Percentiles rank a stretch among this genome's conserved stretches.
These are phyloP conservation scores for Glossosoma conforme DNA, from an alignment of 1,140 invertebrate genomes.

Conservation along the genomic window DNA sequence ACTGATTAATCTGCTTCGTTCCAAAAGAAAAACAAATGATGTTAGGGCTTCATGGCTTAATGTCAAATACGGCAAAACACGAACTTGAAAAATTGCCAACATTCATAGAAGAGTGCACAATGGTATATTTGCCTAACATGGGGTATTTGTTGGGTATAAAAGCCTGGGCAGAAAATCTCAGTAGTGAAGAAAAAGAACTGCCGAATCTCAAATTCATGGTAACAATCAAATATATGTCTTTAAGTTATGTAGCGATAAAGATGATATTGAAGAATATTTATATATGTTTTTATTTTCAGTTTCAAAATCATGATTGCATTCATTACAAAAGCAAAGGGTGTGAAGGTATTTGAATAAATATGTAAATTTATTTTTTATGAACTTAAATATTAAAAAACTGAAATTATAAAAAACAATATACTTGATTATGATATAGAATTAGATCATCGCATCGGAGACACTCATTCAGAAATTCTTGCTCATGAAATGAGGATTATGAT, in stretches of 20 bases:
- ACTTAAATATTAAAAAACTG: neutral
- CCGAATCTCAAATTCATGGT: constrained; percentile 67
- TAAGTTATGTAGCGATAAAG: neutral
- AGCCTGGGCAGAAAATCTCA: constrained; percentile 52
- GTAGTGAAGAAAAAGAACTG: constrained; percentile 50
- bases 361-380: neutral
- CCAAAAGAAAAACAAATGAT: constrained; percentile 49
- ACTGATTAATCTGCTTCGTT: no score
- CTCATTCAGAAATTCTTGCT: constrained; percentile 68
- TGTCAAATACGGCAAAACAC: constrained; percentile 60
- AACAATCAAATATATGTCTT: constrained; percentile 12
- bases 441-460: constrained; percentile 70
- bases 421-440: constrained; percentile 72
- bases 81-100: constrained; percentile 63
- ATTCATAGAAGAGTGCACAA: constrained; percentile 63
- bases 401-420: neutral
- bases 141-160: constrained; percentile 72
- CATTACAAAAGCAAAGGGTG: constrained; percentile 74
- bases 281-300: constrained; percentile 42
- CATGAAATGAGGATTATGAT: constrained; percentile 72
- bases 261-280: neutral
- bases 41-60: constrained; percentile 51
- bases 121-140: constrained; percentile 76
- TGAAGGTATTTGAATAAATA: constrained; percentile 51
- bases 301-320: constrained; percentile 58